Evolutionary conservation across 2,888 invertebrate genomes (phyloP).

Genomic region (Phytoseiulus persimilis): DNA sequence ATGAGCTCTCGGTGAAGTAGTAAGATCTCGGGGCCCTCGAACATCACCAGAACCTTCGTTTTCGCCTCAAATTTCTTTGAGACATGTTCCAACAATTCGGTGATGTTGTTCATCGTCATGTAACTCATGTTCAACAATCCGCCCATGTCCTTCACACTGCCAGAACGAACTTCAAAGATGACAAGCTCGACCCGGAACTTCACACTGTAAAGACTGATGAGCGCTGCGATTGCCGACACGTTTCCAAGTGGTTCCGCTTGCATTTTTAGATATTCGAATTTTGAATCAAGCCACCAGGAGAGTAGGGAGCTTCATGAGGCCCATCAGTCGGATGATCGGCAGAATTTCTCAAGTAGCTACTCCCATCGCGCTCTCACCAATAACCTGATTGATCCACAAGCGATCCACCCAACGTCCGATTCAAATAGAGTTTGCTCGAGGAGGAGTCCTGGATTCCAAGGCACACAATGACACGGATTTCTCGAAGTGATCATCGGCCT

Average conservation of each 20-base stretch:
- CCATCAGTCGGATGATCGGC: no score
- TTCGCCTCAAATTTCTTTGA: background rate
- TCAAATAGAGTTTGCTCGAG: no score
- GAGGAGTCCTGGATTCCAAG: no score
- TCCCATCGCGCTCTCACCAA: no score
- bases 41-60: background rate
- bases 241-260: background rate
- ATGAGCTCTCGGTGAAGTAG: background rate
- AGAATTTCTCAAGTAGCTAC: no score
- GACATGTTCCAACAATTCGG: background rate
- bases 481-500: no score
- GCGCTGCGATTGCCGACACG: background rate
- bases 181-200: background rate
- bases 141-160: background rate
- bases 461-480: no score
- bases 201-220: background rate
- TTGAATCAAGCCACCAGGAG: no score
- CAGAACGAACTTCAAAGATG: background rate
- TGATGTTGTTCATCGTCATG: background rate
- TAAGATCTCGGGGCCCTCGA: background rate
- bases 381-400: no score
- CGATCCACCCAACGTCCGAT: no score
- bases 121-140: background rate
- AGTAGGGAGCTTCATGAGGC: no score
- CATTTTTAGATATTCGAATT: no score